Evolutionary conservation across 2,797 vertebrate species (phyloP), one percentile per base, ranked within the genome.

Genomic region (Coranthus polyacanthus): DNA sequence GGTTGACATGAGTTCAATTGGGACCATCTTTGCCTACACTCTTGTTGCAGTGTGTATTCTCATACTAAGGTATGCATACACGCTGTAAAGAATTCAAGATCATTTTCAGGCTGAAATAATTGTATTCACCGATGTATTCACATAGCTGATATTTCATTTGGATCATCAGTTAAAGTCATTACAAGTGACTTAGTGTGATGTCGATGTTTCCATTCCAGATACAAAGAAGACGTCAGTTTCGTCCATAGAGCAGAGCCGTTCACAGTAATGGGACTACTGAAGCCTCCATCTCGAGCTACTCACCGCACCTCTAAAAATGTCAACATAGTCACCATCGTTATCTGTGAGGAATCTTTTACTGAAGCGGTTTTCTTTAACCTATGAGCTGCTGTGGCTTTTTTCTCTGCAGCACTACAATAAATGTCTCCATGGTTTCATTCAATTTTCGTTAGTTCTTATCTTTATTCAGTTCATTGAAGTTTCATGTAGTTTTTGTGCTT

Each of bases 21-120:
- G 93, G 18, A 96, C 92, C 0, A 87, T 95, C 47, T 91, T 95
- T 65, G 94, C 94, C 54, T 96, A 95, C 88, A 94, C 90, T 0
- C 81, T 95, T 51, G 95, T 95, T 63, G 93, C 94, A 55, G 67
- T 87, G 59, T 95, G 94, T 50, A 85, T 95, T 66, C 88, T 96
- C 59, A 79, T 95, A 45, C 86, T 95, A 52, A 93, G 95, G 95
- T 96, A 88, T 66, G 61, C 41, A 41, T 8, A 24, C 22, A 24
- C 3, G 6, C 22, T n/a, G n/a, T n/a, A n/a, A n/a, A n/a, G n/a
- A n/a, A n/a, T n/a, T n/a, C n/a, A n/a, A n/a, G n/a, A n/a, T n/a
- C n/a, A n/a, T n/a, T n/a, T n/a, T n/a, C 22, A 24, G 22, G 22
- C 22, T 24, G 22, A 6, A 24, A 24, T 3, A 24, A 24, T 3